Percentiles rank a stretch among this genome's conserved stretches.
Evolutionary conservation across 2,888 invertebrate genomes (phyloP).

Genomic region (Clunio marinus): DNA sequence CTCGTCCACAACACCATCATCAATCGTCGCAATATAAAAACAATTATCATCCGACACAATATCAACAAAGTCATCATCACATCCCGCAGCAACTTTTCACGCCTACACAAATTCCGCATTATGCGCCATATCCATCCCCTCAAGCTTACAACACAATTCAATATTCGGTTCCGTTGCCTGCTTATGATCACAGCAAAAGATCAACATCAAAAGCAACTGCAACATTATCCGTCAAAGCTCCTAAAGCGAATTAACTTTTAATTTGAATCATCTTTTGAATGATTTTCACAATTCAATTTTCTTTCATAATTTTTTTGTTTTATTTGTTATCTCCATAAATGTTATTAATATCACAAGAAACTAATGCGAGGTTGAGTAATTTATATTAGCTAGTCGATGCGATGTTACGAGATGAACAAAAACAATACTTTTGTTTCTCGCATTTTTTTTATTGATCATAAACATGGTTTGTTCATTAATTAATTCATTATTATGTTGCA

Average conservation of each 20-base stretch:
- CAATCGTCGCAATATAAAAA: slow-evolving; percentile 42
- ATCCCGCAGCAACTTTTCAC: slow-evolving; percentile 41
- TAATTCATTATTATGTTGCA: no score
- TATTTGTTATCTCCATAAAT: no score
- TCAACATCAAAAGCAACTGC: slow-evolving; percentile 34
- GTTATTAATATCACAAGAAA: background rate
- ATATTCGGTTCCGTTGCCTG: slow-evolving; percentile 42
- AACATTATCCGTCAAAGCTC: slow-evolving; percentile 4
- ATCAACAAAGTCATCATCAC: slow-evolving; percentile 40
- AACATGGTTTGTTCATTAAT: no score
- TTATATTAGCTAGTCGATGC: slow-evolving; percentile 10
- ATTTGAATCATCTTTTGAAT: background rate
- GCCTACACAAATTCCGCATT: slow-evolving; percentile 45
- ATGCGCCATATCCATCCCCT: slow-evolving; percentile 44
- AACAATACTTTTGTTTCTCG: background rate
- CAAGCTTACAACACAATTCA: slow-evolving; percentile 45
- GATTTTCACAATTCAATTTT: no score
- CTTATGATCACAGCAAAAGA: slow-evolving; percentile 32
- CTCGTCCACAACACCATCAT: slow-evolving; percentile 43
- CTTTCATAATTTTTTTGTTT: background rate
- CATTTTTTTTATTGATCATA: background rate
- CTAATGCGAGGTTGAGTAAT: background rate
- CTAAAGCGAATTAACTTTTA: slow-evolving; percentile 11
- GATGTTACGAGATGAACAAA: slow-evolving; percentile 1
- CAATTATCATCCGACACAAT: slow-evolving; percentile 41